Evolutionary conservation across 2,113 vertebrate genomes (phyloP).

Genomic region (Rhagologus leucostigma): DNA sequence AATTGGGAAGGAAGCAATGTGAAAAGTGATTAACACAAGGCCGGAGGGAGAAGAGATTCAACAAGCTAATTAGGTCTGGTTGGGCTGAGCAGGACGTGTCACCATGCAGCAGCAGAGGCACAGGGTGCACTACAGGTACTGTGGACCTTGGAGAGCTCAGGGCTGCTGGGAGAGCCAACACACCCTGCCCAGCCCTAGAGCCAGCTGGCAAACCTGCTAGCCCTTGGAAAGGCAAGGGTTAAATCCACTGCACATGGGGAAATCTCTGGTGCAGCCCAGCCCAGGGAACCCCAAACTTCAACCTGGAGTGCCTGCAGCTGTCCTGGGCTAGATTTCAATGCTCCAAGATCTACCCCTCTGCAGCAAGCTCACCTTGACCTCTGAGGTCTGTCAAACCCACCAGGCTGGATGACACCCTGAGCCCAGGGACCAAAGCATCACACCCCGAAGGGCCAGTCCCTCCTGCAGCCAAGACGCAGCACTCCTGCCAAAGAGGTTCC

Average conservation of each 20-base stretch:
- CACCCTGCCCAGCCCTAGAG: not conserved
- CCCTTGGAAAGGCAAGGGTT: not conserved
- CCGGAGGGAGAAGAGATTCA: slow-evolving; percentile 37
- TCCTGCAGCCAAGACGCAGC: fast-evolving
- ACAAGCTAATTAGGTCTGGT: slow-evolving; percentile 53
- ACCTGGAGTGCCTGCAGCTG: not conserved
- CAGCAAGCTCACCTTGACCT: not conserved
- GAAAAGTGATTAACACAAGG: slow-evolving; percentile 54
- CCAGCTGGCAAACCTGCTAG: not conserved
- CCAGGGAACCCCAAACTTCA: not conserved
- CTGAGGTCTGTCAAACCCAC: not conserved
- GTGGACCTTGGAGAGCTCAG: fast-evolving
- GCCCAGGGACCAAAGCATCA: not conserved
- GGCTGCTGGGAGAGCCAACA: not conserved
- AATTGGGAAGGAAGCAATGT: slow-evolving; percentile 10
- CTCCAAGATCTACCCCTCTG: not conserved
- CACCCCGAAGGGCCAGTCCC: fast-evolving
- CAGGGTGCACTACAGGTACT: not conserved
- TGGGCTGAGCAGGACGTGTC: slow-evolving; percentile 5
- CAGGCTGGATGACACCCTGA: not conserved
- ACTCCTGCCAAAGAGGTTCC: not conserved
- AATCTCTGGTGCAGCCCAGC: not conserved
- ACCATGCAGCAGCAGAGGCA: not conserved
- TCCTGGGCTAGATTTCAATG: not conserved
- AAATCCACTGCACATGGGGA: not conserved